Evolutionary conservation across 2,888 invertebrate species (phyloP), one percentile per base, ranked within the genome.

Genomic region (Hedychridium roseum): DNA sequence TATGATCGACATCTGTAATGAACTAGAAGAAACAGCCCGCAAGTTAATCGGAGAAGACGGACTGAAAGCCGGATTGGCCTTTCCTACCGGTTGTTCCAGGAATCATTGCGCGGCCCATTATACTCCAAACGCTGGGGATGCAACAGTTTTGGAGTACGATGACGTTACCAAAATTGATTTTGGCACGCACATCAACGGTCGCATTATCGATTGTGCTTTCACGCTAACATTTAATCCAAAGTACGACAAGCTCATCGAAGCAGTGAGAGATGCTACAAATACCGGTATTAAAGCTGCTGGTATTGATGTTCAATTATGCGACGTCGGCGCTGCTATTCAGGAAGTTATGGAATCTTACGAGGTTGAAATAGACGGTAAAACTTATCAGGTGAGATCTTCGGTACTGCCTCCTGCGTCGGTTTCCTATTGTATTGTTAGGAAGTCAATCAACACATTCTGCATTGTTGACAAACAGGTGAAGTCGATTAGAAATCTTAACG

Each of bases 291-390:
- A 86, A 75, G 92, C 89, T 54, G 90, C 94, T 1, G 98, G 98
- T 11, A 97, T 99, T 54, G 99, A 99, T 79, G 99, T 96, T 1
- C 89, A 95, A 73, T 85, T 99, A 48, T 97, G 98, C 79, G 99
- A 99, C 72, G 91, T 99, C 59, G 99, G 92, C 7, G 92, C 94
- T 54, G 92, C 94, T 1, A 95, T 99, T 64, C 98, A 98, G 78
- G 99, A 99, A 83, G 97, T 97, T 0, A 99, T 99, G 99, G 98
- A 99, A 75, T 97, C 97, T 0, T 97, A 99, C 78, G 99, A 99
- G 82, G 88, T 99, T 3, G 98, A 98, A 79, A 79, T 99, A 43
- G 95, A 98, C 79, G 98, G 99, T 23, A 94, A 95, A 81, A 91
- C 91, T 7, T 97, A 94, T 81, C 94, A 90, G 80, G 74, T 74